phyloP scores from a whole-genome alignment of 2,888 invertebrate genomes.

The Ptilodon capucinus region DNA sequence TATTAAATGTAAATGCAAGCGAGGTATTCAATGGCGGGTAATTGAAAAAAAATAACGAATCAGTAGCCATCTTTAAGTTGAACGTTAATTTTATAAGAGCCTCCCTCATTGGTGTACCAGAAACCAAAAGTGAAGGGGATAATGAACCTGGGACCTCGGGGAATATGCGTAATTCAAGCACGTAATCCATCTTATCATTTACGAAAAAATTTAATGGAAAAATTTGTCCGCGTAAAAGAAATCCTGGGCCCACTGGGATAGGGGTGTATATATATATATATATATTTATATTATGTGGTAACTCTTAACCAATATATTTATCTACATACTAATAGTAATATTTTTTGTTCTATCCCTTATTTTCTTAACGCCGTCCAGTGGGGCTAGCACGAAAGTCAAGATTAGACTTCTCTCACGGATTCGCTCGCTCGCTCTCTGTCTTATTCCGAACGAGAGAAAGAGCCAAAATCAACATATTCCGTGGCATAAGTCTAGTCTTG shows the following conservation, averaged over 20 bases:
- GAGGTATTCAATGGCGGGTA: too few relatives aligned
- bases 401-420: too few relatives aligned
- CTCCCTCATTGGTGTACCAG: conserved; percentile 21
- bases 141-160: conserved; percentile 57
- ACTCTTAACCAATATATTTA: conserved; percentile 10
- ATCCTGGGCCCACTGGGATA: conserved; percentile 50
- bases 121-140: conserved; percentile 50
- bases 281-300: conserved; percentile 21
- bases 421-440: too few relatives aligned
- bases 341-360: too few relatives aligned
- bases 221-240: conserved; percentile 65
- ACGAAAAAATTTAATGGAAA: conserved; percentile 72
- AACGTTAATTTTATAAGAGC: conserved; percentile 18
- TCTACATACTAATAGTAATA: too few relatives aligned
- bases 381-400: too few relatives aligned
- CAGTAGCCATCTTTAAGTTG: conserved; percentile 16
- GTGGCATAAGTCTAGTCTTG: too few relatives aligned
- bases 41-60: too few relatives aligned
- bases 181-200: conserved; percentile 79
- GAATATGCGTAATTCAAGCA: conserved; percentile 66
- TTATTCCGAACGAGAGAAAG: too few relatives aligned
- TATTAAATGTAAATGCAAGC: too few relatives aligned
- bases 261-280: conserved; percentile 15
- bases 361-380: too few relatives aligned
- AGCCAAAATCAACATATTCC: too few relatives aligned